Base-by-base conservation (phyloP, 2,113 vertebrate genomes). In the Diadophis punctatus region DNA sequence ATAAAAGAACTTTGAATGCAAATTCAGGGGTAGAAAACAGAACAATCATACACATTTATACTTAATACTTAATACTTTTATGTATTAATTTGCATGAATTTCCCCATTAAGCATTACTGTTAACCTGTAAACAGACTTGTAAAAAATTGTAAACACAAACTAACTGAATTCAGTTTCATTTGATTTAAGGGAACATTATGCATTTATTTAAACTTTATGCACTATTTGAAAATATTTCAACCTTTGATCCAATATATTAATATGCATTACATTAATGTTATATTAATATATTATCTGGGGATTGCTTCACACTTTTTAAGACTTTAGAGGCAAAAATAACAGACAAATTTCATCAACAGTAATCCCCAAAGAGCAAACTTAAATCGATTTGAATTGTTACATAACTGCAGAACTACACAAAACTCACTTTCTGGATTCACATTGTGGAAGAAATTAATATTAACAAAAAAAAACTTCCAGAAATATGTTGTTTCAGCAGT, bases 371-470 rank as follows among this genome's bases (percentile, higher is more conserved):
- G 39, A 87, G 0, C 49, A 16, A 91, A 85, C 56, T 58, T 0
- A 93, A 90, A 90, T 0, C 27, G 1, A 0, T 93, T 27, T 74
- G 55, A 94, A 94, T 84, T 86, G 91, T 9, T 30, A 63, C 51
- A 16, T 86, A 48, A 1, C 10, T 34, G 12, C 30, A 52, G 11
- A 80, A 43, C 34, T 60, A 46, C 49, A 89, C 20, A 43, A 93
- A 91, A 8, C 3, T 8, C 90, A 93, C 84, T 51, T 93, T 20
- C 90, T 93, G 8, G 3, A 85, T 95, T 94, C 10, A 53, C 53
- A 55, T 53, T 43, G 20, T 60, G 84, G 4, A 93, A 87, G n/a
- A 25, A 8, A 92, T 74, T 58, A 90, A 25, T 51, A 94, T n/a
- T 52, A 52, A 92, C 4, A 43, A 80, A n/a, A 92, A 90, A 23